phyloP scores from a whole-genome alignment of 2,888 invertebrate genomes.

The Sericinus montela region DNA sequence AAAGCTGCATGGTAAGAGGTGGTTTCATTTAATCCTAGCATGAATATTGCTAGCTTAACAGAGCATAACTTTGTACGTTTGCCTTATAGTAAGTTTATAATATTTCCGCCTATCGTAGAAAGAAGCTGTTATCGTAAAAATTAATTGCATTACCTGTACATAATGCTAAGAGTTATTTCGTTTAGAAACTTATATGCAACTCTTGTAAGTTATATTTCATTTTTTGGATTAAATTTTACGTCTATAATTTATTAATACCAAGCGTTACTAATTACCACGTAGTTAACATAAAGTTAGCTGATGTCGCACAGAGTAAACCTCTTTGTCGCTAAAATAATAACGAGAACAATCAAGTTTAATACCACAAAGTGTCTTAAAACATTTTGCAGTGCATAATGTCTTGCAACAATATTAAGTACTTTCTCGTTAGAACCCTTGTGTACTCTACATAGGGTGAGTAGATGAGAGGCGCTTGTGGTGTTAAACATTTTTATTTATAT shows the following conservation, averaged over 20 bases:
- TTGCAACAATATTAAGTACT: constrained; percentile 43
- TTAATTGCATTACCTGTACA: constrained; percentile 46
- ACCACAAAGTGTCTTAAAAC: constrained; percentile 30
- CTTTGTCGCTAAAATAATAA: too few species aligned
- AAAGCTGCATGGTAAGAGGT: constrained; percentile 39
- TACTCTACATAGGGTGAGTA: constrained; percentile 25
- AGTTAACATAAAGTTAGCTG: too few species aligned
- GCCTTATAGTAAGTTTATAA: constrained; percentile 36
- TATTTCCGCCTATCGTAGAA: constrained; percentile 47
- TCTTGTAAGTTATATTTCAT: too few species aligned
- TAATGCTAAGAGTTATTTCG: constrained; percentile 28
- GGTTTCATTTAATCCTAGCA: constrained; percentile 44
- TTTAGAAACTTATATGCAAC: background rate
- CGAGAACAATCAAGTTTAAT: background rate
- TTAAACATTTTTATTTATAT: too few species aligned
- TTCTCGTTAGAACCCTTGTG: constrained; percentile 34
- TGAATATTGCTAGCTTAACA: constrained; percentile 41
- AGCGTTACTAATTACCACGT: too few species aligned
- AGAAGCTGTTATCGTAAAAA: constrained; percentile 59
- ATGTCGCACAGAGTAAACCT: too few species aligned
- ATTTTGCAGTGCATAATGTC: constrained; percentile 38
- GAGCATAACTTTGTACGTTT: constrained; percentile 34
- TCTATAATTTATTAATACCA: too few species aligned
- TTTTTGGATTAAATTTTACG: too few species aligned
- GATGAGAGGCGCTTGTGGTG: background rate